These are phyloP conservation scores for Trileptium ribeirensis DNA, from an alignment of 2,888 invertebrate genomes.

Conservation along the genomic window DNA sequence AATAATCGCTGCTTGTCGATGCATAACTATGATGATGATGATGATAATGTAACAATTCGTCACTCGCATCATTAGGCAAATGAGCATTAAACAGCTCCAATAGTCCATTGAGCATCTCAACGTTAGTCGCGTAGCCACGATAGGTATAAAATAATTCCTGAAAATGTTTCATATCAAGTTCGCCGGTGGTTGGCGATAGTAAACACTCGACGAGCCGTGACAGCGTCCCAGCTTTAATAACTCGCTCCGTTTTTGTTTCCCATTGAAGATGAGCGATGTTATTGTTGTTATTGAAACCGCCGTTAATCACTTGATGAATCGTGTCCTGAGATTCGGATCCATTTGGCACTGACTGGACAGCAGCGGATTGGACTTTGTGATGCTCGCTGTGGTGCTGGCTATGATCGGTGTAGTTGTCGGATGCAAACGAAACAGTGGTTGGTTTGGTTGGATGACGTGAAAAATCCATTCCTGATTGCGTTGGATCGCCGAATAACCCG, in stretches of 20 bases:
- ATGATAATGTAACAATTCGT: too few species aligned
- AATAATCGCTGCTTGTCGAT: not conserved
- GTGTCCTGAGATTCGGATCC: not conserved
- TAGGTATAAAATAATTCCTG: slow-evolving; percentile 93
- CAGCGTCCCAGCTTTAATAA: slow-evolving; percentile 90
- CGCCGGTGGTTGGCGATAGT: slow-evolving; percentile 68
- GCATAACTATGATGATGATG: too few species aligned
- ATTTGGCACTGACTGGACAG: not conserved
- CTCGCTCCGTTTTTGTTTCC: slow-evolving; percentile 90
- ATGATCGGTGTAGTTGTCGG: not conserved
- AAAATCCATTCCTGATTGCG: not conserved
- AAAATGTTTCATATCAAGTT: slow-evolving; percentile 87
- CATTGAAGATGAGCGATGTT: slow-evolving; percentile 73
- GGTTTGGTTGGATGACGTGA: too few species aligned
- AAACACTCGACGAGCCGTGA: slow-evolving; percentile 85
- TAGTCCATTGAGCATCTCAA: slow-evolving; percentile 63
- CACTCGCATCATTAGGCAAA: not conserved
- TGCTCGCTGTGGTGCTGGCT: not conserved
- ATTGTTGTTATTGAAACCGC: not conserved
- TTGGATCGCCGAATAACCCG: not conserved
- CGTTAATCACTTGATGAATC: not conserved
- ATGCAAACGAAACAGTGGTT: not conserved
- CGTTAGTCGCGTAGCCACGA: slow-evolving; percentile 78
- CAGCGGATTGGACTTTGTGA: not conserved
- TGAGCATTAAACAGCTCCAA: not conserved